Evolutionary conservation across 2,888 invertebrate species (phyloP), one percentile per base, ranked within the genome.

Genomic region (Drosophila anomalipes): DNA sequence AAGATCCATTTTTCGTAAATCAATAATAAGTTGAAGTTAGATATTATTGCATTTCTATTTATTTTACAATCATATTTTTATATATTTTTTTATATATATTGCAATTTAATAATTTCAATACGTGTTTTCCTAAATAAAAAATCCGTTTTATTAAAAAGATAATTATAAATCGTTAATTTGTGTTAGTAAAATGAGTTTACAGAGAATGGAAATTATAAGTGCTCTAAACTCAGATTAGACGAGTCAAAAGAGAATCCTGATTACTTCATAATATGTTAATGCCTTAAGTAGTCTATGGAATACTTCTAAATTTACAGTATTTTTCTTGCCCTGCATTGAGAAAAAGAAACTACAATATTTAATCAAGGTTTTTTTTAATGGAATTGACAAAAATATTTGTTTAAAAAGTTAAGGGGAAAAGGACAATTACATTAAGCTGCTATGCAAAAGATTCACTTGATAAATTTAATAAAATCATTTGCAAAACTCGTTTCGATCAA

Each of bases 401-500:
- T 30, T n/a, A 30, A 10, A 51, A 51, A 14, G 32, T n/a, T 14
- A 14, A 33, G 14, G 3, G 33, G 4, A 28, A 52, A 30, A 52
- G 16, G 2, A 41, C 41, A 39, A 32, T 28, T 47, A 26, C 30
- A 41, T 28, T 30, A 7, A 35, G n/a, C 9, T 14, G 51, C 14
- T 30, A 30, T 39, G 39, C 39, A 28, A 41, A 28, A 35, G 39
- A 49, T 57, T 28, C 30, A 60, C 35, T 44, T 58, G 30, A 64
- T 77, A 61, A 81, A 64, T 60, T 37, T 58, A 58, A 66, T 58
- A 51, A 57, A 61, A 56, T 44, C 22, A 67, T 30, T 49, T 26
- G 14, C 5, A 35, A 78, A 79, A 79, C 78, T 26, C 44, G 78
- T 79, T 79, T 35, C 16, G n/a, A 19, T 58, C 63, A 56, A 22